phyloP scores from a whole-genome alignment of 2,888 invertebrate genomes.

The Cotesia congregata region DNA sequence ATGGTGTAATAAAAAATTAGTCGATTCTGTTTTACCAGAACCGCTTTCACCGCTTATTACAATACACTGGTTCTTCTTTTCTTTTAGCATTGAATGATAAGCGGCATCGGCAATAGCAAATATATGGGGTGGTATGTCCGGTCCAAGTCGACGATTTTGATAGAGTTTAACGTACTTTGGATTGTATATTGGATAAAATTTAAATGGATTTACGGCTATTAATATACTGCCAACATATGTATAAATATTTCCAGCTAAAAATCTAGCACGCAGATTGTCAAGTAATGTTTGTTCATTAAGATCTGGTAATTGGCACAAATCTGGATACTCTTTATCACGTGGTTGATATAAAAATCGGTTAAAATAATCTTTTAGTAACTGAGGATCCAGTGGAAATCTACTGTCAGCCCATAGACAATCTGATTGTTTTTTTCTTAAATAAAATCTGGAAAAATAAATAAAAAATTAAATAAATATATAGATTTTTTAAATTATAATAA shows the following conservation, averaged over 20 bases:
- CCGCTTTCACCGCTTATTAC: slow-evolving; percentile 96
- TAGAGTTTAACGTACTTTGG: slow-evolving; percentile 97
- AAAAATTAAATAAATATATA: neutral
- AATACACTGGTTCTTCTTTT: slow-evolving; percentile 92
- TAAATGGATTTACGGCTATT: slow-evolving; percentile 94
- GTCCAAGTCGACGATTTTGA: slow-evolving; percentile 91
- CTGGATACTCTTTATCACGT: slow-evolving; percentile 93
- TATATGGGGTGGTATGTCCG: slow-evolving; percentile 95
- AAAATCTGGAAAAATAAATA: slow-evolving; percentile 77
- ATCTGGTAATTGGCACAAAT: slow-evolving; percentile 95
- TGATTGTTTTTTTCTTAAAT: slow-evolving; percentile 87
- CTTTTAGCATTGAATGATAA: slow-evolving; percentile 94
- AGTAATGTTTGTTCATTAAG: slow-evolving; percentile 93
- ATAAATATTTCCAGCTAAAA: slow-evolving; percentile 93
- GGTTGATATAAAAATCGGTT: slow-evolving; percentile 92
- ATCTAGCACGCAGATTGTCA: slow-evolving; percentile 90
- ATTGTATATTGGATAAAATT: slow-evolving; percentile 97
- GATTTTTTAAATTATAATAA: slow-evolving; percentile 17
- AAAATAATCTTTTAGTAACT: slow-evolving; percentile 93
- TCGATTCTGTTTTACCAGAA: slow-evolving; percentile 97
- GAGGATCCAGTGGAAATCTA: slow-evolving; percentile 87
- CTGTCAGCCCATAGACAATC: slow-evolving; percentile 90
- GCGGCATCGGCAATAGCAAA: slow-evolving; percentile 96
- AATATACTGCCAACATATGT: slow-evolving; percentile 96
- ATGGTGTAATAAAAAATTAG: slow-evolving; percentile 95